phyloP scores from a whole-genome alignment of 2,888 invertebrate species.

The Drosophila anomalipes region DNA sequence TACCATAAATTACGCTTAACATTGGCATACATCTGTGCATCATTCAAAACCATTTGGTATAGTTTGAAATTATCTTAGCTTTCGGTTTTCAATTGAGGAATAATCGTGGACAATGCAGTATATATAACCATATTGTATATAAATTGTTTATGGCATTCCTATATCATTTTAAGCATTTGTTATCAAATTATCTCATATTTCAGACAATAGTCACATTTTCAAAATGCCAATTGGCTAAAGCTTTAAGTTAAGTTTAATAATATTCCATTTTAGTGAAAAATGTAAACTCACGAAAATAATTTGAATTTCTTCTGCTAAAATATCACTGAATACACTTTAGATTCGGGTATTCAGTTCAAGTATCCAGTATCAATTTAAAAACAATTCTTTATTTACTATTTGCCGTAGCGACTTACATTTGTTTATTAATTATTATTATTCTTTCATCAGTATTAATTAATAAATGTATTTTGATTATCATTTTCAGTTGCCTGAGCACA shows the following conservation, averaged over 20 bases:
- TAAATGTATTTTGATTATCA: conserved; percentile 59
- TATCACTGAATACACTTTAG: neutral
- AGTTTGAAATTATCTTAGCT: neutral
- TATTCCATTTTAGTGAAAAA: neutral
- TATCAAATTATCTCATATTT: neutral
- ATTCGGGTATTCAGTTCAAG: neutral
- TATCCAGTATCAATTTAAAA: conserved; percentile 41
- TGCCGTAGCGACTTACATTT: conserved; percentile 41
- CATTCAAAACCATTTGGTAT: neutral
- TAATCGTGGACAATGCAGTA: neutral
- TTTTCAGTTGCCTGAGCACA: conserved; percentile 66
- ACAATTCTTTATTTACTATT: conserved; percentile 60
- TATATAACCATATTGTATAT: neutral
- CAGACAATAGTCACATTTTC: neutral
- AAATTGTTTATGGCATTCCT: neutral
- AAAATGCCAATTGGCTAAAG: neutral
- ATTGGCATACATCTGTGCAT: conserved; percentile 5
- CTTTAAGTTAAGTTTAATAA: neutral
- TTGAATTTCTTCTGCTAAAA: neutral
- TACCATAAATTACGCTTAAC: neutral
- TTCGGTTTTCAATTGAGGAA: neutral
- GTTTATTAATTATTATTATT: conserved; percentile 4
- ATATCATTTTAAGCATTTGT: too few relatives aligned
- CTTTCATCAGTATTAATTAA: conserved; percentile 26
- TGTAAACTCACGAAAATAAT: neutral